Percentiles rank a stretch among this genome's conserved stretches.
These are phyloP conservation scores for Meloidogyne chitwoodi DNA, from an alignment of 1,140 invertebrate species.

Conservation along the genomic window DNA sequence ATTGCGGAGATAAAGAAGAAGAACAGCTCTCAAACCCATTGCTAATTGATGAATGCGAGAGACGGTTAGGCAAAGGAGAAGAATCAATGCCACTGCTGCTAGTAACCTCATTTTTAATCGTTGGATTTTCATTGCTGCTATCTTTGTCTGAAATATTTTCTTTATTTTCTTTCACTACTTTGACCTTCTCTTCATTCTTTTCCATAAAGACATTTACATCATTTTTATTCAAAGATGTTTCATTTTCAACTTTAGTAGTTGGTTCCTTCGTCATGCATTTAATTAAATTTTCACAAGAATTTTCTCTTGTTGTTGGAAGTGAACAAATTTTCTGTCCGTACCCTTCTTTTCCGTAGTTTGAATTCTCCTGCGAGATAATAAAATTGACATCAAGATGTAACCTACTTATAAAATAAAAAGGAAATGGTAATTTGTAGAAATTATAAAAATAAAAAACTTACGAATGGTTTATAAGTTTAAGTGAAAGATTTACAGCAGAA, in stretches of 20 bases:
- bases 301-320: not conserved
- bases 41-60: not conserved
- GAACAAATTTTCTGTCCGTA: not conserved
- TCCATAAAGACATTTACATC: not conserved
- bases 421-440: not conserved
- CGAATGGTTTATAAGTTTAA: not conserved
- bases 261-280: not conserved
- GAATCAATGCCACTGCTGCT: not conserved
- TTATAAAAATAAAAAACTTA: not conserved
- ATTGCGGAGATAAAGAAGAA: not conserved
- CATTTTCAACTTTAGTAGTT: not conserved
- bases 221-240: not conserved
- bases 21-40: not conserved
- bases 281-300: not conserved
- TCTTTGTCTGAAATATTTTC: not conserved
- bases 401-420: not conserved
- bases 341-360: not conserved
- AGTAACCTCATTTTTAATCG: not conserved
- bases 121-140: not conserved
- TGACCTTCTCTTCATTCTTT: not conserved
- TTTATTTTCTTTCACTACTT: not conserved
- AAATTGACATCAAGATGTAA: constrained; percentile 2
- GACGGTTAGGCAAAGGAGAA: not conserved
- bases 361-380: not conserved
- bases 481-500: constrained; percentile 10